These are phyloP conservation scores for Tachyglossus aculeatus DNA, from an alignment of 2,797 vertebrate genomes.

Conservation along the genomic window DNA sequence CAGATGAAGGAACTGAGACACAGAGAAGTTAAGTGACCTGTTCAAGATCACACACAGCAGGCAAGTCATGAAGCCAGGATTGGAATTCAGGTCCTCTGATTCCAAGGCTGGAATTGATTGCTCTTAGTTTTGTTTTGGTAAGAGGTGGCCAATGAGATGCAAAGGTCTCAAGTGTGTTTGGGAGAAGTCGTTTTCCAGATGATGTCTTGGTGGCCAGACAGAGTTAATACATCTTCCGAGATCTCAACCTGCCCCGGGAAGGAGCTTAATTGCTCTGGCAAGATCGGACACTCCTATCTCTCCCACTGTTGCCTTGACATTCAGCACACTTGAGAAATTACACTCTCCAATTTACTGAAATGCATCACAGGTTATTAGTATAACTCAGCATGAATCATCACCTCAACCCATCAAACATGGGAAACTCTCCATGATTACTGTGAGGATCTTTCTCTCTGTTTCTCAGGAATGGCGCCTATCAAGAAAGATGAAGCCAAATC, in stretches of 20 bases:
- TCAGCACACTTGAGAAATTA: neutral
- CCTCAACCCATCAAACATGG: neutral
- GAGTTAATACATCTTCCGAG: neutral
- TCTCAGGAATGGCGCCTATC: neutral
- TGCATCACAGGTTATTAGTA: neutral
- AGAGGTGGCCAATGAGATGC: conserved; percentile 42
- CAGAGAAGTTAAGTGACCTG: neutral
- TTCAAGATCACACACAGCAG: neutral
- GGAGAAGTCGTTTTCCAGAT: conserved; percentile 20
- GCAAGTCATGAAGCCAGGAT: neutral
- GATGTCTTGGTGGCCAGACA: conserved; percentile 19
- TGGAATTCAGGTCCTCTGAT: neutral
- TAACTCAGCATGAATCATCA: neutral
- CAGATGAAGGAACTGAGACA: no score
- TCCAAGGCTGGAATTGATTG: neutral
- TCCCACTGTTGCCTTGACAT: no score
- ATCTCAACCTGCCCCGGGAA: neutral
- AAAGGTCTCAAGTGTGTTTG: conserved; percentile 49
- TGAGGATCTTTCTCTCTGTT: neutral
- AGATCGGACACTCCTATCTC: neutral
- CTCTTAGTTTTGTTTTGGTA: conserved; percentile 53
- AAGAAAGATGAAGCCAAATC: neutral
- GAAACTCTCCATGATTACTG: neutral
- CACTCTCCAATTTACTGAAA: neutral
- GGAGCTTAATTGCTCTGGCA: no score